These are phyloP conservation scores for Chelmon rostratus DNA, from an alignment of 2,797 vertebrate species.

Conservation along the genomic window DNA sequence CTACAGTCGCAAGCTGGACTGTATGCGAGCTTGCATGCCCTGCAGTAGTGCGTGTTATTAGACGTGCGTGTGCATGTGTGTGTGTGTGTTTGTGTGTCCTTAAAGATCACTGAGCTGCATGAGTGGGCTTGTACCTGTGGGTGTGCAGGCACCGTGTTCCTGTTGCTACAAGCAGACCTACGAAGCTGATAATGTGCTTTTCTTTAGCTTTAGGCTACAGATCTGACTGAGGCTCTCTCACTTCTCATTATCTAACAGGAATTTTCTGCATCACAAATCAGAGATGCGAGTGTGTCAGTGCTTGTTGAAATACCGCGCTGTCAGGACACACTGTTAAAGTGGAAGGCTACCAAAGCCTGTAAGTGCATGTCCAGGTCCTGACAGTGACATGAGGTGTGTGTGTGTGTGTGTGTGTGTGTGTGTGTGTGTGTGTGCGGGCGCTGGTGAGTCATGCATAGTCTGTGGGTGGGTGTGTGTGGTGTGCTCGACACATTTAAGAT, in stretches of 20 bases:
- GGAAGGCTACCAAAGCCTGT: conserved; percentile 56
- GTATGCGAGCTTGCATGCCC: background rate
- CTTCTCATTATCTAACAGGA: conserved; percentile 68
- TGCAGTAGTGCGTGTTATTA: background rate
- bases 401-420: conserved; percentile 27
- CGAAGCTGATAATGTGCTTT: conserved; percentile 64
- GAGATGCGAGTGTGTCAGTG: conserved; percentile 55
- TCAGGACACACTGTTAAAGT: conserved; percentile 54
- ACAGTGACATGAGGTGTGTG: conserved; percentile 44
- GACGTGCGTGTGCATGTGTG: background rate
- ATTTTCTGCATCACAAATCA: conserved; percentile 70
- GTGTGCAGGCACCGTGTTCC: conserved; percentile 48
- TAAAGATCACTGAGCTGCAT: conserved; percentile 60
- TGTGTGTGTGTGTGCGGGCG: conserved; percentile 30
- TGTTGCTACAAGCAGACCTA: conserved; percentile 59
- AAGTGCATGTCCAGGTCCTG: conserved; percentile 58
- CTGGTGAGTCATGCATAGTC: conserved; percentile 46
- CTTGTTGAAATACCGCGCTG: conserved; percentile 62
- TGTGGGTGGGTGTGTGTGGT: conserved; percentile 29
- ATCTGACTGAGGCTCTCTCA: conserved; percentile 52
- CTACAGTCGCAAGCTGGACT: no score
- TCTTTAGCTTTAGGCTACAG: conserved; percentile 75
- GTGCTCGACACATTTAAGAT: conserved; percentile 46
- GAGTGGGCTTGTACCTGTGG: conserved; percentile 79
- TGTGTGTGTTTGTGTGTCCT: conserved; percentile 29